phyloP scores from a whole-genome alignment of 2,888 invertebrate species.

The Stenurella melanura region DNA sequence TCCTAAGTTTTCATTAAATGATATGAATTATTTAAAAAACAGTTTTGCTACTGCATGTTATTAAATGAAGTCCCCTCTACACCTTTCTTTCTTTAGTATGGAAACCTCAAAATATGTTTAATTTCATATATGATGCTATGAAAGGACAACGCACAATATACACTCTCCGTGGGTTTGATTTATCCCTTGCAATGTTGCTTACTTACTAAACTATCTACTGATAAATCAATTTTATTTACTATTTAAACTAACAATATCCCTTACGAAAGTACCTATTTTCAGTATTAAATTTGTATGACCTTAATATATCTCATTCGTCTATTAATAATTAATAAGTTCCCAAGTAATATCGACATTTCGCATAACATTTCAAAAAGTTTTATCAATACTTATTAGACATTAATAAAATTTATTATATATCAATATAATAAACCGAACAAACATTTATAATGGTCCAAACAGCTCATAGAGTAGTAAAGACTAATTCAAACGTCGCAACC shows the following conservation, averaged over 20 bases:
- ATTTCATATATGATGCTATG: too few relatives aligned
- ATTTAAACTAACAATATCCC: neutral
- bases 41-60: too few relatives aligned
- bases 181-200: neutral
- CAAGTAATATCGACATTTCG: neutral
- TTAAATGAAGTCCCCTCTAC: too few relatives aligned
- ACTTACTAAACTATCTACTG: neutral
- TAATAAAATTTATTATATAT: neutral
- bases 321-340: too few relatives aligned
- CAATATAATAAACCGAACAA: neutral
- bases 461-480: neutral
- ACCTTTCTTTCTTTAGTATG: too few relatives aligned
- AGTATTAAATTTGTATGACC: neutral
- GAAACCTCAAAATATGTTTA: too few relatives aligned
- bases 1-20: too few relatives aligned
- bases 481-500: neutral
- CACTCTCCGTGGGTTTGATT: too few relatives aligned
- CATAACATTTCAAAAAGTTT: neutral
- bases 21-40: too few relatives aligned
- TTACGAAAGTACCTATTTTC: neutral
- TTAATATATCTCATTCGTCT: too few relatives aligned
- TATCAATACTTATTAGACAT: neutral
- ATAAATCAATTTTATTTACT: neutral
- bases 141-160: too few relatives aligned
- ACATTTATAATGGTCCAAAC: neutral